phyloP scores from a whole-genome alignment of 2,113 vertebrate species.

The Cettia cetti region DNA sequence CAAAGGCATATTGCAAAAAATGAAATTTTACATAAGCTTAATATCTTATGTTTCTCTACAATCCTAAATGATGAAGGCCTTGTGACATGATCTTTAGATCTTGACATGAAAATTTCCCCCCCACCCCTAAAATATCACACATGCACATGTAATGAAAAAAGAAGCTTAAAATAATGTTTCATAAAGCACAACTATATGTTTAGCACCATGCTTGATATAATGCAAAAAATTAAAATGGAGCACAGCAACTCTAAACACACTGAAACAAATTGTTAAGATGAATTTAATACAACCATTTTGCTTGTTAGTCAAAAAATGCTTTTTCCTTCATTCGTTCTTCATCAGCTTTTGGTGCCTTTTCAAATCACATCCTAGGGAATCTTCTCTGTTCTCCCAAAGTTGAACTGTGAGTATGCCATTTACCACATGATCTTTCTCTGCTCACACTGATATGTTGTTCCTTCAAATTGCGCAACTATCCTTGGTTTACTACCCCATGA shows the following conservation, averaged over 20 bases:
- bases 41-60: neutral
- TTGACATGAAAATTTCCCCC: neutral
- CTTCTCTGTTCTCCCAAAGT: neutral
- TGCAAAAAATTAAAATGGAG: neutral
- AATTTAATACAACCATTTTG: neutral
- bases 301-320: neutral
- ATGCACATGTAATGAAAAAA: neutral
- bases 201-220: neutral
- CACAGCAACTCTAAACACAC: neutral
- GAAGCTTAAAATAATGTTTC: neutral
- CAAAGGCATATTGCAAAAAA: neutral
- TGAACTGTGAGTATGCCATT: neutral
- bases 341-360: neutral
- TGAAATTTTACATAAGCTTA: neutral
- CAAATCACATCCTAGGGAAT: neutral
- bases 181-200: neutral
- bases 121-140: neutral
- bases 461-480: neutral
- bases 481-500: neutral
- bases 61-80: neutral
- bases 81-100: neutral
- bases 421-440: neutral
- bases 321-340: neutral
- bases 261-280: neutral
- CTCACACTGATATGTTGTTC: neutral